Conservation (phyloP, 1,140 invertebrate species). For the Spodoptera litura region DNA sequence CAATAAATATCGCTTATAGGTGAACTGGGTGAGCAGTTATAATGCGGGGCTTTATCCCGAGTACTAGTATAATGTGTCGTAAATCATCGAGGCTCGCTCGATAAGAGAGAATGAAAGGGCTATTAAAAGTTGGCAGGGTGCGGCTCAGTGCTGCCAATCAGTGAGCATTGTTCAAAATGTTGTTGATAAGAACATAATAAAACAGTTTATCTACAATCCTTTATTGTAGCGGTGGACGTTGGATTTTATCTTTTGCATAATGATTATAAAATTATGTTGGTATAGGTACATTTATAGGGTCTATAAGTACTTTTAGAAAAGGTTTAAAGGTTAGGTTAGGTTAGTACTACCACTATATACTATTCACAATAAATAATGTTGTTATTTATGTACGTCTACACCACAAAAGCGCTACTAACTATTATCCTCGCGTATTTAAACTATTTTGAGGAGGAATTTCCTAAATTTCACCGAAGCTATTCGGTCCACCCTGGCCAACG, state of each 20-base stretch:
- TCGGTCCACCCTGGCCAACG: conserved; percentile 34
- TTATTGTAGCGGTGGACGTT: not conserved
- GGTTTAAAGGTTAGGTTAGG: too few relatives aligned
- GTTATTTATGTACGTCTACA: not conserved
- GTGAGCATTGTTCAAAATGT: conserved; percentile 13
- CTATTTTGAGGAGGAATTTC: conserved; percentile 37
- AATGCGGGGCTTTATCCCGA: not conserved
- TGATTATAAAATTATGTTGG: too few relatives aligned
- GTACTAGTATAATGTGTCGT: conserved; percentile 22
- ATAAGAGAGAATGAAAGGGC: conserved; percentile 34
- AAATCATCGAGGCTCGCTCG: conserved; percentile 4
- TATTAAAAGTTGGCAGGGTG: conserved; percentile 22
- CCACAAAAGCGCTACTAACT: conserved; percentile 27
- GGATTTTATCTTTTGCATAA: too few relatives aligned
- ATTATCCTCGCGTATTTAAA: conserved; percentile 33
- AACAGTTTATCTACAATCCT: not conserved
- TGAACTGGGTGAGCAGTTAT: not conserved
- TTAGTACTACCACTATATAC: too few relatives aligned
- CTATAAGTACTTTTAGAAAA: too few relatives aligned
- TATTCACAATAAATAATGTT: too few relatives aligned
- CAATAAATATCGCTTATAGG: not conserved
- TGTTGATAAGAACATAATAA: not conserved
- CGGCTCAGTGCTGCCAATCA: conserved; percentile 27
- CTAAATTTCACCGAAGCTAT: conserved; percentile 44
- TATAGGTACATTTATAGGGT: too few relatives aligned